Evolutionary conservation across 2,888 invertebrate genomes (phyloP).

Genomic region (Ochropleura plecta): DNA sequence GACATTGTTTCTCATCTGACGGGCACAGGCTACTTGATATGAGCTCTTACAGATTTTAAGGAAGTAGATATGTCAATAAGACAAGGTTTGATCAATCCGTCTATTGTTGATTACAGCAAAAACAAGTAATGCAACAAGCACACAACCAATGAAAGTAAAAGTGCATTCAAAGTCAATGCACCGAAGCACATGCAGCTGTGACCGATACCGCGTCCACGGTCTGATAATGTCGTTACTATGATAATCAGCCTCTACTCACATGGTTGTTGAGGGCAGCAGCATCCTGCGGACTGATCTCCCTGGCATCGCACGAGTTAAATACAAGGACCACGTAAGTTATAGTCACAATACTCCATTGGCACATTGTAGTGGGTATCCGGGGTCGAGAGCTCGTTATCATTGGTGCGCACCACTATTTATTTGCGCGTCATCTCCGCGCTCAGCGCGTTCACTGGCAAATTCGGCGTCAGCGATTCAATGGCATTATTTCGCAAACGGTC

Average conservation of each 20-base stretch:
- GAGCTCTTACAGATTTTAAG: background rate
- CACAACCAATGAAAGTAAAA: constrained; percentile 84
- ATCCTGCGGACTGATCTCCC: constrained; percentile 78
- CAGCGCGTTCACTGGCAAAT: constrained; percentile 82
- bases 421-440: constrained; percentile 86
- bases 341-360: constrained; percentile 87
- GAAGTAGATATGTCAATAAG: too few relatives aligned
- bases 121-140: constrained; percentile 56
- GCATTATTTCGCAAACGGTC: constrained; percentile 86
- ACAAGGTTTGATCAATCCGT: too few relatives aligned
- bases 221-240: constrained; percentile 35
- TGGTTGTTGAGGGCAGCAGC: constrained; percentile 78
- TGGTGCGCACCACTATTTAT: constrained; percentile 82
- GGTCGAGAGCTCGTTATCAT: constrained; percentile 73
- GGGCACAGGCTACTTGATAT: background rate
- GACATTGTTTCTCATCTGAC: background rate
- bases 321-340: constrained; percentile 83
- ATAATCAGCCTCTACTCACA: constrained; percentile 77
- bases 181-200: constrained; percentile 69
- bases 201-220: constrained; percentile 67
- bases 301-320: constrained; percentile 72
- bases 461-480: constrained; percentile 81
- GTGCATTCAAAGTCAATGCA: constrained; percentile 83
- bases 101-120: constrained; percentile 19
- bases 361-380: constrained; percentile 82